These are phyloP conservation scores for Erebia epiphron DNA, from an alignment of 2,888 invertebrate species.

Conservation along the genomic window DNA sequence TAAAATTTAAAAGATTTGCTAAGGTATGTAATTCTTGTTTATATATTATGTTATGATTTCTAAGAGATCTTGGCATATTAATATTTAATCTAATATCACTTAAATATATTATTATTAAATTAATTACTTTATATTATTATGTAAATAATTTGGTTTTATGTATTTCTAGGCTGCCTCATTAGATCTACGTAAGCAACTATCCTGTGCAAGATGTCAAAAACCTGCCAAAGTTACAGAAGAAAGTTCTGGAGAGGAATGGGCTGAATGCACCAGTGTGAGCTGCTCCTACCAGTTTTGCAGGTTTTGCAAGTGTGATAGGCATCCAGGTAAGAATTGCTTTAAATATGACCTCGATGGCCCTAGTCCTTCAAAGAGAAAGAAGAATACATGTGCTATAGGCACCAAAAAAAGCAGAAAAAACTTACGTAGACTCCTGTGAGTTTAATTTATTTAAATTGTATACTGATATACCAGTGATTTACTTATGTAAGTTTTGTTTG, in stretches of 20 bases:
- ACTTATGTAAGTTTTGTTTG: constrained; percentile 46
- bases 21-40: constrained; percentile 52
- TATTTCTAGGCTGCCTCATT: constrained; percentile 68
- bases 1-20: constrained; percentile 65
- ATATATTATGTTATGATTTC: background rate
- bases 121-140: too few species aligned
- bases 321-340: constrained; percentile 69
- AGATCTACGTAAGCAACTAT: constrained; percentile 63
- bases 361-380: constrained; percentile 78
- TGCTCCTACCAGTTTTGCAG: constrained; percentile 81
- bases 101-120: too few species aligned
- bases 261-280: constrained; percentile 74
- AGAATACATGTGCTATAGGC: constrained; percentile 62
- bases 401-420: constrained; percentile 73
- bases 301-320: constrained; percentile 70
- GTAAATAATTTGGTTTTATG: constrained; percentile 12
- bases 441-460: constrained; percentile 31
- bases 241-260: constrained; percentile 76
- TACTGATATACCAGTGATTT: constrained; percentile 56
- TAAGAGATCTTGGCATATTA: background rate
- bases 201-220: constrained; percentile 69
- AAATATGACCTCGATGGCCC: constrained; percentile 73
- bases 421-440: constrained; percentile 68
- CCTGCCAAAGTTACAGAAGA: constrained; percentile 76
- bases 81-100: background rate